Evolutionary conservation across 2,797 vertebrate genomes (phyloP), one percentile per base, ranked within the genome.

Genomic region (Podarcis lilfordi): DNA sequence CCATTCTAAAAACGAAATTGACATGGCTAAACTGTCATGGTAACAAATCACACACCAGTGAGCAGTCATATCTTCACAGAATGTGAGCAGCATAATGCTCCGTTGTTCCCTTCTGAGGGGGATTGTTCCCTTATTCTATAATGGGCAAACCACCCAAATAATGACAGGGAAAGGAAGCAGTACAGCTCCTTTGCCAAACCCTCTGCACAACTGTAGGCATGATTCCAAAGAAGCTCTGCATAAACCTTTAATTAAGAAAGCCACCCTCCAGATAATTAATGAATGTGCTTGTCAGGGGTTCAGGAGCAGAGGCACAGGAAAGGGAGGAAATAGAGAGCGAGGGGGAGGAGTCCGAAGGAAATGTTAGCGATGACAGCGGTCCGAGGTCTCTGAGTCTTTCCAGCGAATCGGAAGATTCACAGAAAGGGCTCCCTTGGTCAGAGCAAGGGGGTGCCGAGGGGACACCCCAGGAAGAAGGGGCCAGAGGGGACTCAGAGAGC

Each of bases 41-140:
- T 59, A 83, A 78, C 59, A n/a, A 83, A 55, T 61, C 4, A 55
- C 55, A 8, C 8, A 55, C 35, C 55, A 37, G n/a, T n/a, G 43
- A 84, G 43, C 32, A 82, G 83, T 88, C 75, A 40, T 45, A 21
- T 84, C 29, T 78, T 78, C 74, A 9, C 8, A 88, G 40, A 76
- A 55, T 50, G 86, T 61, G 82, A 50, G 61, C n/a, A 84, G 43
- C 32, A 55, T 69, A 78, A 78, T 78, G 45, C 17, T 45, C 9
- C 23, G 27, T 43, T 45, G 27, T 45, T 43, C 35, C 35, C 72
- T 64, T 43, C 25, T 76, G 37, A 82, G 35, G 59, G 37, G 71
- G 72, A 43, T 66, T 82, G 59, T 68, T 5, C n/a, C n/a, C 61
- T 82, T 76, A 37, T 37, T 77, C 37, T 17, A 50, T 27, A 19